These are phyloP conservation scores for Syngnathus acus DNA, from an alignment of 2,797 vertebrate genomes.

Conservation along the genomic window DNA sequence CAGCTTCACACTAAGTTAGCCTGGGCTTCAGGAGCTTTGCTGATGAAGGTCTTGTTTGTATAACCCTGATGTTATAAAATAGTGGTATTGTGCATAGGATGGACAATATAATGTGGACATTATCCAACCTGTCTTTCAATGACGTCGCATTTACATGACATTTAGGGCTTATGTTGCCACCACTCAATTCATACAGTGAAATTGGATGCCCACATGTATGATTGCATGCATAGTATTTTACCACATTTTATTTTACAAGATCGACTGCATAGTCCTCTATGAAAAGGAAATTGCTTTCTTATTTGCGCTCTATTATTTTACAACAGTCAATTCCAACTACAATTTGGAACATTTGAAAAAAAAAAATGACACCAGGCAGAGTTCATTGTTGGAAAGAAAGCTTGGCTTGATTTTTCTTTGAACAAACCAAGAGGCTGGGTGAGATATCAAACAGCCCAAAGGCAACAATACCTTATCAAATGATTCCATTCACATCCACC, in stretches of 20 bases:
- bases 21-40: too few relatives aligned
- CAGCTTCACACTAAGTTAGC: too few relatives aligned
- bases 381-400: slow-evolving; percentile 10
- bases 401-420: slow-evolving; percentile 12
- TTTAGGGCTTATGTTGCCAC: neutral
- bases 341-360: neutral
- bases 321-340: neutral
- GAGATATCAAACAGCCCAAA: slow-evolving; percentile 29
- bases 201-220: neutral
- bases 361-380: neutral
- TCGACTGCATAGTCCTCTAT: neutral
- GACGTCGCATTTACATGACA: too few relatives aligned
- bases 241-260: neutral
- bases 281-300: neutral
- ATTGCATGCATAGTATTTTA: neutral
- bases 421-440: slow-evolving; percentile 29
- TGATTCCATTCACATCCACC: slow-evolving; percentile 23
- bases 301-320: neutral
- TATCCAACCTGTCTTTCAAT: too few relatives aligned
- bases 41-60: neutral
- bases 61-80: too few relatives aligned
- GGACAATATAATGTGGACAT: too few relatives aligned
- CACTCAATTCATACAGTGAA: too few relatives aligned
- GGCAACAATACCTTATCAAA: slow-evolving; percentile 30
- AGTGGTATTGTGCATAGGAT: too few relatives aligned